A percentile compares a stretch with the other conserved stretches of the same genome.
Evolutionary conservation across 2,888 invertebrate species (phyloP).

Genomic region (Xestobium rufovillosum): DNA sequence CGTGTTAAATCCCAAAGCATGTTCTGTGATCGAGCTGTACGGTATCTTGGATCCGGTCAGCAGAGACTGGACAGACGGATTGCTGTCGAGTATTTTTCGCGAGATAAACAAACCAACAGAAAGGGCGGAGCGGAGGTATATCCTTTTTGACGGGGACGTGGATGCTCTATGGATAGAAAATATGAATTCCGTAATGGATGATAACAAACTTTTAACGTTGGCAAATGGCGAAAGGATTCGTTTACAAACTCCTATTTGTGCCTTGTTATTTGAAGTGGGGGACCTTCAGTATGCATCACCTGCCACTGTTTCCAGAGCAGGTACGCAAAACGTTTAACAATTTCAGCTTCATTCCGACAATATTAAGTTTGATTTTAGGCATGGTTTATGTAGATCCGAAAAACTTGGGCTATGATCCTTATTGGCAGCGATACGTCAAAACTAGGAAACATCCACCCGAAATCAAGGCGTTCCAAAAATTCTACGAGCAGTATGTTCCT

Average conservation of each 20-base stretch:
- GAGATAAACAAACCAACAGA: constrained; percentile 78
- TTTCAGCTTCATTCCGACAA: no score
- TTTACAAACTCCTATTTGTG: constrained; percentile 72
- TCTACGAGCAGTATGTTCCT: constrained; percentile 72
- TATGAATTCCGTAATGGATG: constrained; percentile 97
- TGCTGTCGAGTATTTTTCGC: constrained; percentile 84
- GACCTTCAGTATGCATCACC: constrained; percentile 87
- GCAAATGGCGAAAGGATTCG: constrained; percentile 87
- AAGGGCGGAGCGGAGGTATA: constrained; percentile 69
- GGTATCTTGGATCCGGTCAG: constrained; percentile 80
- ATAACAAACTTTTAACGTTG: constrained; percentile 80
- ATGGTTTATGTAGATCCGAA: constrained; percentile 94
- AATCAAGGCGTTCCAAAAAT: constrained; percentile 41
- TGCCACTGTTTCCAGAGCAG: constrained; percentile 85
- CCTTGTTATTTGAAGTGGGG: constrained; percentile 83
- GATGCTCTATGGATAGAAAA: constrained; percentile 95
- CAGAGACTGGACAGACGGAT: constrained; percentile 89
- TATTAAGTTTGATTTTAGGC: constrained; percentile 32
- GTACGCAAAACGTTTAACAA: constrained; percentile 13
- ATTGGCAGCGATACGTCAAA: constrained; percentile 76
- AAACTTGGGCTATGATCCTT: constrained; percentile 79
- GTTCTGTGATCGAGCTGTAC: constrained; percentile 82
- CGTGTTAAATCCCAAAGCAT: constrained; percentile 83
- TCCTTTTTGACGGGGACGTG: constrained; percentile 89
- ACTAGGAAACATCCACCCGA: constrained; percentile 47